Conservation (phyloP, 2,797 vertebrate genomes). For the Hirundo rustica region DNA sequence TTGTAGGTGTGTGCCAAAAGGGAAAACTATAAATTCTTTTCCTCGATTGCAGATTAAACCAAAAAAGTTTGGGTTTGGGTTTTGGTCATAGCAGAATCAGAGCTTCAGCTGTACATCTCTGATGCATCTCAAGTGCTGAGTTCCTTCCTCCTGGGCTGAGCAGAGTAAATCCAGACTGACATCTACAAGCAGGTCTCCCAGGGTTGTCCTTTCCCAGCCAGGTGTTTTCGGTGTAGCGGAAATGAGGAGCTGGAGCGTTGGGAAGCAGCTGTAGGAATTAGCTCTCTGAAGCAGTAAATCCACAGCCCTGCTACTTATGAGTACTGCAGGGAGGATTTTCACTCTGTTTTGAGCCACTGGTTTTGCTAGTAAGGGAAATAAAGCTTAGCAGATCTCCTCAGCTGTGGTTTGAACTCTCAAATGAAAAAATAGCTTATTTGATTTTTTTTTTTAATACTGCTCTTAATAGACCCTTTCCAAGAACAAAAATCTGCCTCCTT, state of each 20-base stretch:
- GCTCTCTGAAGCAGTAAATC: neutral
- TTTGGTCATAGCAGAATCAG: neutral
- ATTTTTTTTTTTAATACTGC: neutral
- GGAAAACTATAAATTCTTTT: neutral
- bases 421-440: neutral
- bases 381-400: neutral
- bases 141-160: neutral
- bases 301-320: neutral
- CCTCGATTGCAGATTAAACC: neutral
- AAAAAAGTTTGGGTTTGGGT: neutral
- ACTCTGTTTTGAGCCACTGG: neutral
- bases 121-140: neutral
- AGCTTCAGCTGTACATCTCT: neutral
- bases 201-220: neutral
- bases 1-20: neutral
- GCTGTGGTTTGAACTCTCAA: neutral
- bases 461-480: constrained; percentile 46
- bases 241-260: neutral
- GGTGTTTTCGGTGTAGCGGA: neutral
- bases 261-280: constrained; percentile 47
- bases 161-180: neutral
- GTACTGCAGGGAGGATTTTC: neutral
- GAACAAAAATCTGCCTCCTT: constrained; percentile 15
- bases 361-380: neutral
- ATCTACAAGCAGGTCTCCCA: neutral